Percentiles rank a stretch among this genome's conserved stretches.
Conservation (phyloP, 2,888 invertebrate genomes). For the Amiota minor region DNA sequence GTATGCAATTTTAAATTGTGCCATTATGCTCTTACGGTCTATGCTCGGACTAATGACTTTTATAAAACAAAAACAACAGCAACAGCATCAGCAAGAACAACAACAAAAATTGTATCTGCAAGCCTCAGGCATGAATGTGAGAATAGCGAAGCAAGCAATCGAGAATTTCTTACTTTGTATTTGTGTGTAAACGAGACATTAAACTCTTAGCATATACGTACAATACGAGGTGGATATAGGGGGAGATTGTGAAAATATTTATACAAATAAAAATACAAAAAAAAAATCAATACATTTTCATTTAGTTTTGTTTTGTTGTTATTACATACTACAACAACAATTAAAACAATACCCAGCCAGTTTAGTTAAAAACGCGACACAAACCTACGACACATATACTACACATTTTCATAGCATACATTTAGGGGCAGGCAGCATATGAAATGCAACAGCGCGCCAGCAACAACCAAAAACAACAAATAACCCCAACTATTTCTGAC, state of each 20-base stretch:
- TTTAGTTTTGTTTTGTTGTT: constrained; percentile 9
- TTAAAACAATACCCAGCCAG: neutral
- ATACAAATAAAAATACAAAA: neutral
- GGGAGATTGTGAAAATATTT: too few species aligned
- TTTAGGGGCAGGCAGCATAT: too few species aligned
- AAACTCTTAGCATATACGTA: too few species aligned
- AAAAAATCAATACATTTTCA: constrained; percentile 26
- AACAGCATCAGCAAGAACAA: neutral
- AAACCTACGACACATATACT: too few species aligned
- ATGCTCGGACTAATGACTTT: constrained; percentile 61
- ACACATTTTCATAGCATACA: too few species aligned
- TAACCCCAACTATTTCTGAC: neutral
- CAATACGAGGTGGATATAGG: too few species aligned
- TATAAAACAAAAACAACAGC: constrained; percentile 44
- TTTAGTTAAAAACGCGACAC: too few species aligned
- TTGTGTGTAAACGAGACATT: too few species aligned
- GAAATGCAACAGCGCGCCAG: neutral
- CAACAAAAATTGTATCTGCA: too few species aligned
- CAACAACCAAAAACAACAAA: constrained; percentile 7
- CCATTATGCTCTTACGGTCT: constrained; percentile 59
- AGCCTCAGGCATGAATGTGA: too few species aligned
- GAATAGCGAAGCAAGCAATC: too few species aligned
- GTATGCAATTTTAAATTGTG: constrained; percentile 58
- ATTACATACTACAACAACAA: constrained; percentile 6
- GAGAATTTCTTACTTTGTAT: too few species aligned